Evolutionary conservation across 2,888 invertebrate species (phyloP), one percentile per base, ranked within the genome.

Genomic region (Volucella inanis): DNA sequence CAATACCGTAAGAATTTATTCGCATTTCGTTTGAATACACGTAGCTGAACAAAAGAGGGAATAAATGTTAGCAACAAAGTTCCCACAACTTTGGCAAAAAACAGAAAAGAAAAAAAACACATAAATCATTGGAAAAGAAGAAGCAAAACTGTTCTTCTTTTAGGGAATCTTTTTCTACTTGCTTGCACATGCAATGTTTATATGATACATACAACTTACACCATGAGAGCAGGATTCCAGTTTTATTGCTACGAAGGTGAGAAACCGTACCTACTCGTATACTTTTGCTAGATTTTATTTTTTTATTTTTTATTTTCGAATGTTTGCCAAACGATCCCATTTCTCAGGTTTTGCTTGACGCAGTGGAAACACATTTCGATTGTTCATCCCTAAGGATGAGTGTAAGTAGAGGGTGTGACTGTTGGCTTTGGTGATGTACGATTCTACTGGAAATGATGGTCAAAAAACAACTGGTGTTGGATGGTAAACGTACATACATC

Each of bases 61-160:
- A 50, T 43, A 55, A 50, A 67, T 67, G 50, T 67, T 72, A 2
- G 72, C 18, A 49, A 74, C 2, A 83, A 83, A 83, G 79, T 83
- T 79, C 68, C 45, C 68, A 74, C 74, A 83, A 83, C 74, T 83
- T 83, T 74, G 38, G 83, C 61, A 68, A 79, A 74, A 31, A n/a
- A n/a, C n/a, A n/a, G n/a, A n/a, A n/a, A n/a, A n/a, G n/a, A n/a
- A n/a, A n/a, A n/a, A n/a, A n/a, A 78, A 74, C 31, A 12, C 72
- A 83, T 83, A 83, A 83, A 83, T 83, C 83, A 79, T 68, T 77
- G n/a, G 6, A 47, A 14, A 64, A 38, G n/a, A 39, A 54, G 47
- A 59, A 65, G 71, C 78, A 71, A 78, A 78, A 57, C 15, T 50
- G 22, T 54, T 15, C 6, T n/a, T 6, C 3, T 10, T 12, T 65